These are phyloP conservation scores for Teleogryllus occipitalis DNA, from an alignment of 1,140 invertebrate species.

Conservation along the genomic window DNA sequence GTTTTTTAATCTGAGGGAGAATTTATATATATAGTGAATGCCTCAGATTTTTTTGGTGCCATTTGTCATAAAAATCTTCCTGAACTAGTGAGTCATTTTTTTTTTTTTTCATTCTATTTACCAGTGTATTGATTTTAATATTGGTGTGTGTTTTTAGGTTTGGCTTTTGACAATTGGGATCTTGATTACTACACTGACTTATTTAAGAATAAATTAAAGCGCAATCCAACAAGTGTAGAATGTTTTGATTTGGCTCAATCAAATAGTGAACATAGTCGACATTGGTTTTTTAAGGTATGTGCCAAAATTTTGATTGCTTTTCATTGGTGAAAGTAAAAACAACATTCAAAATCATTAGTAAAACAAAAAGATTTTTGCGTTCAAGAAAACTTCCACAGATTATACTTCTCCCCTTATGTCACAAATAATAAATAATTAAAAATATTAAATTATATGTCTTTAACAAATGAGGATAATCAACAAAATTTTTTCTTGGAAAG, in stretches of 20 bases:
- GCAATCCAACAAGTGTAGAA: constrained; percentile 96
- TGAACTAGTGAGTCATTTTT: too few species aligned
- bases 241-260: constrained; percentile 98
- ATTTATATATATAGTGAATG: neutral
- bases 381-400: too few species aligned
- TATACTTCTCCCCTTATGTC: too few species aligned
- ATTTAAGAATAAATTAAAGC: constrained; percentile 68
- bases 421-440: too few species aligned
- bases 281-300: constrained; percentile 78
- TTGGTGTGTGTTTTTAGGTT: constrained; percentile 36
- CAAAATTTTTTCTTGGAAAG: too few species aligned
- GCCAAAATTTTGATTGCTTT: constrained; percentile 36
- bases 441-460: too few species aligned
- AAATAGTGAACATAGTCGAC: constrained; percentile 88
- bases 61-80: too few species aligned
- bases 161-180: constrained; percentile 84
- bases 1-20: neutral
- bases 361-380: constrained; percentile 28
- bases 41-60: too few species aligned
- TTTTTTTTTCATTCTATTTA: too few species aligned
- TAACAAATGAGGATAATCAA: too few species aligned
- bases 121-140: neutral
- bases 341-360: constrained; percentile 27
- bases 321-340: neutral
- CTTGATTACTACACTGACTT: constrained; percentile 76